Evolutionary conservation across 2,888 invertebrate genomes (phyloP), one percentile per base, ranked within the genome.

Genomic region (Mythimna lalbum): DNA sequence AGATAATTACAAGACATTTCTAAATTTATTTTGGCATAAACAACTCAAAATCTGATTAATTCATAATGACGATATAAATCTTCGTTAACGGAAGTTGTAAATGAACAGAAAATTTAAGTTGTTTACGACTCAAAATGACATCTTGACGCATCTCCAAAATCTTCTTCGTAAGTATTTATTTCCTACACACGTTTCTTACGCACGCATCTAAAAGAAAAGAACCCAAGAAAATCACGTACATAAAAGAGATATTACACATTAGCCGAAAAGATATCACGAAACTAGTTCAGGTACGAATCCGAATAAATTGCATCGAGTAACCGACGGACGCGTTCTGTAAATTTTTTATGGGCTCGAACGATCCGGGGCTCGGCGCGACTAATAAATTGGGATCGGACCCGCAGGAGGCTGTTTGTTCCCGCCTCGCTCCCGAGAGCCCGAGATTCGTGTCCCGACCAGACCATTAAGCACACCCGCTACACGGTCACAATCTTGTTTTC

Each of bases 391-490:
- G 83, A 83, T 84, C 75, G 85, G 83, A 73, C 84, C 87, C 84
- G 69, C 77, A 83, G 81, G 85, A 84, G 85, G 80, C 82, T 85
- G 85, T 86, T 86, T 87, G 87, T 88, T 82, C 76, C 85, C 84
- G 83, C 77, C 80, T 75, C 68, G 72, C 82, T 84, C 86, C 86
- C 85, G 74, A 14, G 85, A 83, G 80, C 81, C 80, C 78, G 78
- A 68, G 78, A 82, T 80, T 80, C 81, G 76, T 66, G 77, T 79
- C 78, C 85, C 85, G 55, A 64, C 55, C 73, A 73, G 68, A 76
- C 86, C 88, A 89, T 92, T 90, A 91, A 83, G 71, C 85, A 87
- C 91, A 90, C 86, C 87, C 87, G 90, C 83, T 84, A 86, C 89
- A 84, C 74, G 70, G 69, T 82, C 83, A 86, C 87, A 82, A 84